Evolutionary conservation across 2,797 vertebrate genomes (phyloP).

Genomic region (Anisognathus igniventris): DNA sequence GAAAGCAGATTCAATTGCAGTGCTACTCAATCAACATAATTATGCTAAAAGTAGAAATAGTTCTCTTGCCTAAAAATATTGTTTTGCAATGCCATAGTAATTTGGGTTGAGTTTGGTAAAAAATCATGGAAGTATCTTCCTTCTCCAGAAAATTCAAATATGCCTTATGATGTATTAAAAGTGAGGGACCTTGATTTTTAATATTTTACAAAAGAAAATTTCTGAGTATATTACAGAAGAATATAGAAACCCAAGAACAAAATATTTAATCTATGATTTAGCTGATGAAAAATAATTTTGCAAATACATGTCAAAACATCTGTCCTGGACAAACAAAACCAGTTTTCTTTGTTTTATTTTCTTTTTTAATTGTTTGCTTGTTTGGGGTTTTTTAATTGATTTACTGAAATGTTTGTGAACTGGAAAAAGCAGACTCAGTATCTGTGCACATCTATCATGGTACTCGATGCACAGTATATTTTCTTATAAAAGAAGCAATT

Average conservation of each 20-base stretch:
- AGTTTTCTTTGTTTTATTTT: neutral
- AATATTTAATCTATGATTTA: neutral
- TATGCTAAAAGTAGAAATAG: neutral
- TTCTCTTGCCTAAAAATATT: neutral
- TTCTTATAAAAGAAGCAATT: neutral
- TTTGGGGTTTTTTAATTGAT: neutral
- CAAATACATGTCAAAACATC: neutral
- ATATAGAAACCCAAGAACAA: neutral
- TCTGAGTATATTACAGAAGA: neutral
- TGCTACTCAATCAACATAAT: neutral
- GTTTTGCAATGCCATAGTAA: neutral
- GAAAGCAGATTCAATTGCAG: neutral
- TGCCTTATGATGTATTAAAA: neutral
- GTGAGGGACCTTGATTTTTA: neutral
- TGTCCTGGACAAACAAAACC: neutral
- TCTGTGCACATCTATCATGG: neutral
- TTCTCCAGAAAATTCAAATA: neutral
- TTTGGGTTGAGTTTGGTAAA: neutral
- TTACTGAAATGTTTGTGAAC: neutral
- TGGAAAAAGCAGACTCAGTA: neutral
- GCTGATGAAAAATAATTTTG: neutral
- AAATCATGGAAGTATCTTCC: neutral
- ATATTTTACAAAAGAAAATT: neutral
- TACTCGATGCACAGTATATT: neutral
- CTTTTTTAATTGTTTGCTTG: neutral